Conservation (phyloP, 1,140 invertebrate genomes). For the Steinernema khuongi region DNA sequence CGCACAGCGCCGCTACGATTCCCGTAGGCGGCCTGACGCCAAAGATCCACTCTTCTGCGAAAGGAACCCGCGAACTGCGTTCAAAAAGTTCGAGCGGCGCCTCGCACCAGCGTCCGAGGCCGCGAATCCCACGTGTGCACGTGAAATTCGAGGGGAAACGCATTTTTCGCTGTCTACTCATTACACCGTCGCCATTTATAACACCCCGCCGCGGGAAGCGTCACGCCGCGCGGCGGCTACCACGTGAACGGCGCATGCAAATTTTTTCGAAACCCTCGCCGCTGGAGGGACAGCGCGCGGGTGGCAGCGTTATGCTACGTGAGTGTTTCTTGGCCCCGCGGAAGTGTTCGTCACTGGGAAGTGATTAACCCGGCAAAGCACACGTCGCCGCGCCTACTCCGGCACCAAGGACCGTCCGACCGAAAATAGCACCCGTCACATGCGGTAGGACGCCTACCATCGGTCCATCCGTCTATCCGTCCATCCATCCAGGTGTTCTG, state of each 20-base stretch:
- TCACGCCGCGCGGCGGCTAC: neutral
- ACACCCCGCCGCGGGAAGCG: neutral
- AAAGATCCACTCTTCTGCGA: no score
- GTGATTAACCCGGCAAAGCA: neutral
- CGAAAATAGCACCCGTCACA: no score
- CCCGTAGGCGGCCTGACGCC: no score
- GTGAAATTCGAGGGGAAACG: neutral
- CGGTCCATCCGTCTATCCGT: no score
- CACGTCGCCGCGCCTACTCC: neutral
- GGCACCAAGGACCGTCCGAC: no score
- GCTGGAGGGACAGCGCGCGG: neutral
- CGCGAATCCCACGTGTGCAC: neutral
- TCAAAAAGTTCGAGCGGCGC: slow-evolving; percentile 4
- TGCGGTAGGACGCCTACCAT: no score
- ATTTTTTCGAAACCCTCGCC: neutral
- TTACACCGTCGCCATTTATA: slow-evolving; percentile 6
- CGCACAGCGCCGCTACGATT: no score
- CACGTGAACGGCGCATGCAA: slow-evolving; percentile 7
- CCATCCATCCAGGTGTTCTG: neutral
- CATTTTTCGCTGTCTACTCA: neutral
- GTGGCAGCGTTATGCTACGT: neutral
- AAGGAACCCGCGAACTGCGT: neutral
- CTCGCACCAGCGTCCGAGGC: neutral
- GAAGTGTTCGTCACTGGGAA: slow-evolving; percentile 5
- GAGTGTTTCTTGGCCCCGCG: neutral